phyloP scores from a whole-genome alignment of 1,140 invertebrate genomes.

The Linepithema humile region DNA sequence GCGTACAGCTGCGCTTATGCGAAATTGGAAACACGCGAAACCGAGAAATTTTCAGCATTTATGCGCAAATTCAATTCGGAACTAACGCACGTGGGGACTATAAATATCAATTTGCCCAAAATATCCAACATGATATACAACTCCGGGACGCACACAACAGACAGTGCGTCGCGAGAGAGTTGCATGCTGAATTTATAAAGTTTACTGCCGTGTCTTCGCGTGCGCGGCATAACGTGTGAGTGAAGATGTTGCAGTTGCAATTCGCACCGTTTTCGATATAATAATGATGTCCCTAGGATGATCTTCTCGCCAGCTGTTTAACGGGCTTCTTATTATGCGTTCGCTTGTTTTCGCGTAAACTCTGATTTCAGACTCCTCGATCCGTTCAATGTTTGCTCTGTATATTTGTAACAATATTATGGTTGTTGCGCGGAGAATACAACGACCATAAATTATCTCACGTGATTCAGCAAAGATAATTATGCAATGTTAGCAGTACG shows the following conservation, averaged over 20 bases:
- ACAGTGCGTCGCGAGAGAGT: conserved; percentile 42
- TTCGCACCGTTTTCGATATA: neutral
- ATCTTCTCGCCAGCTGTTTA: neutral
- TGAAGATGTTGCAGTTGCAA: conserved; percentile 21
- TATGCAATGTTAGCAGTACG: neutral
- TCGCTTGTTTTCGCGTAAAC: neutral
- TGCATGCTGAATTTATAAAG: conserved; percentile 48
- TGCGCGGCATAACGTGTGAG: conserved; percentile 8
- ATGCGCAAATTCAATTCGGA: conserved; percentile 57
- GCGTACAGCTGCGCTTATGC: conserved; percentile 28
- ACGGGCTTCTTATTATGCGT: neutral
- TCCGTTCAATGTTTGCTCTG: neutral
- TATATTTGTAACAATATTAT: neutral
- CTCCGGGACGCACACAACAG: conserved; percentile 24
- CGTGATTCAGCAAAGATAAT: conserved; percentile 26
- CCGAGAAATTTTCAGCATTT: conserved; percentile 51
- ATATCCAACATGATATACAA: conserved; percentile 55
- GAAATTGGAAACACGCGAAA: conserved; percentile 18
- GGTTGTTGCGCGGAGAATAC: neutral
- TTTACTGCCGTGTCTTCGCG: conserved; percentile 15
- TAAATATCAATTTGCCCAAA: conserved; percentile 56
- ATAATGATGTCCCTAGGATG: neutral
- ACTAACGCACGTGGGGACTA: conserved; percentile 54
- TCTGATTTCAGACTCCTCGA: neutral
- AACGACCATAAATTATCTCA: neutral